phyloP scores from a whole-genome alignment of 2,797 vertebrate species.

The Liasis olivaceus region DNA sequence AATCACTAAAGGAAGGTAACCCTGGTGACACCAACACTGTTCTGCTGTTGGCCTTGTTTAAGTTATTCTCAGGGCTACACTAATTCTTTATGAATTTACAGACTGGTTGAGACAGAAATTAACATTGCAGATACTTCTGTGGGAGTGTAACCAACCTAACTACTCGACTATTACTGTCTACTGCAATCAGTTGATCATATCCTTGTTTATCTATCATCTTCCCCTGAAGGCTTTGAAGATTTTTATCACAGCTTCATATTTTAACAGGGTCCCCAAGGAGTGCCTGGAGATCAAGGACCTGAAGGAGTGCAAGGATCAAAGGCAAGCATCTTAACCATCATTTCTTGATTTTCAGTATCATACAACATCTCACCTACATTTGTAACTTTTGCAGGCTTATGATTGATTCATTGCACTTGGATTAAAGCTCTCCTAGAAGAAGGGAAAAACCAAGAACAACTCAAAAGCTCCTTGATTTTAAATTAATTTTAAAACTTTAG shows the following conservation, averaged over 20 bases:
- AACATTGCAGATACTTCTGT: too few relatives aligned
- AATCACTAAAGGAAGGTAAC: not conserved
- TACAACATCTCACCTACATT: not conserved
- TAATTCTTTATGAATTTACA: not conserved
- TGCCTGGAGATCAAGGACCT: constrained; percentile 83
- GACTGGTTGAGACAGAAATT: not conserved
- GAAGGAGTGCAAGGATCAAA: constrained; percentile 86
- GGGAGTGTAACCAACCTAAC: not conserved
- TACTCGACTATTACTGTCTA: not conserved
- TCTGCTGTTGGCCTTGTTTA: not conserved
- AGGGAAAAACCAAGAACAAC: not conserved
- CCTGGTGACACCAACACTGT: not conserved
- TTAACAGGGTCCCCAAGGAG: constrained; percentile 84
- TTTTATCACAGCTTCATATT: constrained; percentile 30
- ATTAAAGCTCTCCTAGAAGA: not conserved
- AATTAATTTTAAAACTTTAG: not conserved
- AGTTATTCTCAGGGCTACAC: not conserved
- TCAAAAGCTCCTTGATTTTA: not conserved
- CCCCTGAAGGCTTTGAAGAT: constrained; percentile 20
- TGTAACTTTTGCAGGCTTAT: not conserved
- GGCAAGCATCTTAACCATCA: constrained; percentile 72
- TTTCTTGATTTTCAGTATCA: constrained; percentile 14
- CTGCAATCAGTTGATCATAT: constrained; percentile 16
- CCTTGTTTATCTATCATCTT: constrained; percentile 6
- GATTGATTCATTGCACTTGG: not conserved